phyloP scores from a whole-genome alignment of 2,113 vertebrate genomes.

The Gracilinanus agilis region DNA sequence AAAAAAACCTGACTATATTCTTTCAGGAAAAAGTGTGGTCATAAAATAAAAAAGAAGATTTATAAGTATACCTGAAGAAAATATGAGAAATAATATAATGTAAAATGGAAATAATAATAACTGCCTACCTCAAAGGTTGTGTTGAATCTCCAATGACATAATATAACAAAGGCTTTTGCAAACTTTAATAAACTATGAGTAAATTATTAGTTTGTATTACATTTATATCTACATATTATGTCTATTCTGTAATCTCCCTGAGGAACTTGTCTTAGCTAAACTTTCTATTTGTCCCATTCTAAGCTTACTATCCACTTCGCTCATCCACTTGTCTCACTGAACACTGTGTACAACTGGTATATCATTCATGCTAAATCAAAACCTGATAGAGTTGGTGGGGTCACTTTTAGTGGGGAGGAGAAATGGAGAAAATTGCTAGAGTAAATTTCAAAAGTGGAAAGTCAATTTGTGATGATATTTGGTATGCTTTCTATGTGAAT shows the following conservation, averaged over 20 bases:
- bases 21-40: too few relatives aligned
- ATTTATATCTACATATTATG: not conserved
- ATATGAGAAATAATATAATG: too few relatives aligned
- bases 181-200: not conserved
- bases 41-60: too few relatives aligned
- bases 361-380: not conserved
- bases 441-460: not conserved
- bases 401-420: not conserved
- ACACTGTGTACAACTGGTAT: not conserved
- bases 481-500: not conserved
- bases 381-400: not conserved
- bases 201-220: not conserved
- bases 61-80: too few relatives aligned
- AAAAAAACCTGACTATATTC: too few relatives aligned
- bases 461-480: not conserved
- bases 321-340: not conserved
- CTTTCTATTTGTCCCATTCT: not conserved
- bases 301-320: not conserved
- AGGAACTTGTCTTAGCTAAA: not conserved
- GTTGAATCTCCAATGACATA: not conserved
- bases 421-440: not conserved
- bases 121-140: not conserved
- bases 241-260: not conserved
- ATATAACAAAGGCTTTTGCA: not conserved
- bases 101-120: not conserved